These are phyloP conservation scores for Stictonetta naevosa DNA, from an alignment of 2,113 vertebrate species.

Conservation along the genomic window DNA sequence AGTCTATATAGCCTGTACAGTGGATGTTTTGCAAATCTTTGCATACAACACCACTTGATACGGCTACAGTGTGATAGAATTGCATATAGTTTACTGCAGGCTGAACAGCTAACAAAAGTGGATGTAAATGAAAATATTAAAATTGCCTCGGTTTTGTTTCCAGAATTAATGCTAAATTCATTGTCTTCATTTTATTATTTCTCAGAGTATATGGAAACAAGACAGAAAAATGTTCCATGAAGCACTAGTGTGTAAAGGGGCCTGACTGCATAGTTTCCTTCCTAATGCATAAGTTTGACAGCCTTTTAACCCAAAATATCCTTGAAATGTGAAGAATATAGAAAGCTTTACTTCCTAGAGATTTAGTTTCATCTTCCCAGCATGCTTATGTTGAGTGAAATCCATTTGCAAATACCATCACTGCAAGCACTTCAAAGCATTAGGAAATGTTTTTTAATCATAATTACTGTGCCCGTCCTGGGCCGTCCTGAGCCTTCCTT, in stretches of 20 bases:
- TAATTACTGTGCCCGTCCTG: not conserved
- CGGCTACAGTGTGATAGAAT: not conserved
- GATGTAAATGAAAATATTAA: not conserved
- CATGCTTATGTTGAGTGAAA: not conserved
- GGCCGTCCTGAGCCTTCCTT: not conserved
- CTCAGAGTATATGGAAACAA: not conserved
- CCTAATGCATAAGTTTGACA: not conserved
- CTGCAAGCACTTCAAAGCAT: not conserved
- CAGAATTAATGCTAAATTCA: not conserved
- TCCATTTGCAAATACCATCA: not conserved
- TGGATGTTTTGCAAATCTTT: constrained; percentile 35
- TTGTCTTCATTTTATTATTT: not conserved
- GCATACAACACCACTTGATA: constrained; percentile 13
- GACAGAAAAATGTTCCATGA: not conserved
- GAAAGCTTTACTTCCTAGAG: not conserved
- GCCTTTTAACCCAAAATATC: not conserved
- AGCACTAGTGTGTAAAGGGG: not conserved
- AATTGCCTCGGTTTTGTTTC: not conserved
- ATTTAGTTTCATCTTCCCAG: constrained; percentile 2
- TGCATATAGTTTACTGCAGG: not conserved
- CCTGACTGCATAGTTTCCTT: not conserved
- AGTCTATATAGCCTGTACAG: not conserved
- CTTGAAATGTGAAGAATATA: not conserved
- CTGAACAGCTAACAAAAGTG: not conserved
- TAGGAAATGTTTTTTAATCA: not conserved